Conservation (phyloP, 2,888 invertebrate species). For the Lypha dubia region DNA sequence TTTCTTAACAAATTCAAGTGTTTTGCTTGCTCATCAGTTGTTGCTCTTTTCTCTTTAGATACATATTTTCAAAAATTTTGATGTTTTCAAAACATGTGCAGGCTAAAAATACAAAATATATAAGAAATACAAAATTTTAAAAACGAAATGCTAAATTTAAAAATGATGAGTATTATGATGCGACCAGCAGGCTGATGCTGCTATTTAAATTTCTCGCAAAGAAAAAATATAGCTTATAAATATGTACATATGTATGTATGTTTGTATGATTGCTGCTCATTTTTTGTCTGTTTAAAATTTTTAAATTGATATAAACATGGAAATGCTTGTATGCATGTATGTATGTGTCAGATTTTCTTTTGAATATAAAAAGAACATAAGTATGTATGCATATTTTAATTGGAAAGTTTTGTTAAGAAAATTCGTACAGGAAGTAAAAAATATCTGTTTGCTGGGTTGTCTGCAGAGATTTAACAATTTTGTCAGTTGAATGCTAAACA, state of each 20-base stretch:
- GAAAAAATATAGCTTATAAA: neutral
- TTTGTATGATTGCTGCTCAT: neutral
- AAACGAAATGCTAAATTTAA: conserved; percentile 57
- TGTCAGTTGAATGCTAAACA: neutral
- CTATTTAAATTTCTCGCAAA: neutral
- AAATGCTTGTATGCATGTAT: no score
- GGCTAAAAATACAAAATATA: conserved; percentile 56
- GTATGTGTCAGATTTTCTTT: no score
- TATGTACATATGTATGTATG: no score
- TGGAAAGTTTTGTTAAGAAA: neutral
- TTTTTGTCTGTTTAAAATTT: neutral
- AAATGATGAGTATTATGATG: conserved; percentile 30
- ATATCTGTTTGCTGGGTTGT: neutral
- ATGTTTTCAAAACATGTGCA: conserved; percentile 69
- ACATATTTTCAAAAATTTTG: conserved; percentile 44
- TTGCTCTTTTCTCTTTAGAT: conserved; percentile 21
- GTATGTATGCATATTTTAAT: conserved; percentile 26
- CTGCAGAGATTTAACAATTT: neutral
- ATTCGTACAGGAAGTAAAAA: neutral
- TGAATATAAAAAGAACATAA: conserved; percentile 13
- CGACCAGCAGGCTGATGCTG: conserved; percentile 1
- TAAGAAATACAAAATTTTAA: conserved; percentile 10
- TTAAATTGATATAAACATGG: conserved; percentile 24
- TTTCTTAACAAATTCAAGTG: conserved; percentile 20
- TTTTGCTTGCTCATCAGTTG: conserved; percentile 2